Base-by-base conservation (phyloP, 2,113 vertebrate species). In the Puma concolor region DNA sequence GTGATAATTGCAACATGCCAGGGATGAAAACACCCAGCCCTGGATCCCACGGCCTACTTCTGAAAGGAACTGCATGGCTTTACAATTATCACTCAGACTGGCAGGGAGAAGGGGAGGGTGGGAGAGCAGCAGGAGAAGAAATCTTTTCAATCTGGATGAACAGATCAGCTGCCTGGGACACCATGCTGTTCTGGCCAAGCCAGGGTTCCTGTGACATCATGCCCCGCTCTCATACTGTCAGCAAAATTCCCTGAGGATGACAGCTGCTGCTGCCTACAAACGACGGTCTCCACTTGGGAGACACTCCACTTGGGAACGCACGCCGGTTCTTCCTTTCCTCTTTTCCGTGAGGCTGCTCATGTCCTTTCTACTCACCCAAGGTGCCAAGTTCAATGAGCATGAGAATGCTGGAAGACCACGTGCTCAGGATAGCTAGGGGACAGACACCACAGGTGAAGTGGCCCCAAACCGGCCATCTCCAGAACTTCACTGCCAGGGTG, bases 131-230 rank as follows among this genome's bases (percentile, higher is more conserved):
- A 95, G 79, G 83, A 44, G 17, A 80, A 95, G 89, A 84, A 91
- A 88, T 96, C 92, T 89, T 95, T 97, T 96, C 89, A 98, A 96
- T 96, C 92, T 98, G 66, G 87, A 96, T 91, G 93, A 98, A 97
- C 94, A 71, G 88, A 95, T 98, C 97, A 97, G 96, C 98, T 95
- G 98, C 97, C 83, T 36, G 54, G 84, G 96, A 92, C 63, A 66
- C 90, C 97, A 97, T 90, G 94, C 96, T 95, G 97, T 10, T 96
- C 95, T 79, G 87, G 90, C 94, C 92, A 50, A 88, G 90, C 92
- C 87, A 91, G 90, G 76, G 95, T 93, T 97, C 94, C 97, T 90
- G 94, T 98, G 98, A 98, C 97, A 93, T 98, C 97, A 97, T 91
- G 66, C 90, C 50, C 52, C 19, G 66, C 91, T 97, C 97, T 91